Evolutionary conservation across 2,888 invertebrate species (phyloP).

Genomic region (Apodemia mormo): DNA sequence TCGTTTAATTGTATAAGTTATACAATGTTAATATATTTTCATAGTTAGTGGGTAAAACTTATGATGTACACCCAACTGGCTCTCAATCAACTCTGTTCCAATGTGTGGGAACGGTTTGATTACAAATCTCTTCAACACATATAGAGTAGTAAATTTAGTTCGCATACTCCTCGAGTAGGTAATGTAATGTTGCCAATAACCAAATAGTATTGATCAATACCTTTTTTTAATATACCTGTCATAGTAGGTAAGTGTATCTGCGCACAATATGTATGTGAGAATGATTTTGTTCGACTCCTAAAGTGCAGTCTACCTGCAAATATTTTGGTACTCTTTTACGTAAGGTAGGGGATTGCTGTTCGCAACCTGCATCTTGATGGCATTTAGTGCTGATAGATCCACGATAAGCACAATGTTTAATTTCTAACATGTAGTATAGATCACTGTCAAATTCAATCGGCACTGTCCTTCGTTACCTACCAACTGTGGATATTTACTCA

Average conservation of each 20-base stretch:
- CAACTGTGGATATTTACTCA: constrained; percentile 61
- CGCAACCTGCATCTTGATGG: constrained; percentile 46
- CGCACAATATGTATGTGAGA: constrained; percentile 65
- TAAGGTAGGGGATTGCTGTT: constrained; percentile 38
- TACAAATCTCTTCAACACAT: constrained; percentile 31
- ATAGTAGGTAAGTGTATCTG: constrained; percentile 71
- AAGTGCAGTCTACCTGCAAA: constrained; percentile 66
- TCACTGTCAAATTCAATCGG: constrained; percentile 5
- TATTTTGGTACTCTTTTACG: constrained; percentile 74
- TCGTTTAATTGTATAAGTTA: too few relatives aligned
- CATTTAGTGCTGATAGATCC: constrained; percentile 70
- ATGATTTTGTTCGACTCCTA: constrained; percentile 46
- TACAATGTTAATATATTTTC: not conserved
- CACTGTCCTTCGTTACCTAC: constrained; percentile 39
- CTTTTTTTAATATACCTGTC: constrained; percentile 65
- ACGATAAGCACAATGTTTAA: constrained; percentile 55
- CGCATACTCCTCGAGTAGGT: constrained; percentile 55
- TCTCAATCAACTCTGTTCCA: constrained; percentile 37
- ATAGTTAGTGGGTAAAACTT: constrained; percentile 16
- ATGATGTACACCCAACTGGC: constrained; percentile 28
- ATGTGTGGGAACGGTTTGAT: constrained; percentile 24
- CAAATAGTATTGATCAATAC: constrained; percentile 72
- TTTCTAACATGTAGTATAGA: not conserved
- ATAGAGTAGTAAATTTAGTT: constrained; percentile 50
- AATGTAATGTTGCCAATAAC: constrained; percentile 68